Base-by-base conservation (phyloP, 2,888 invertebrate species). In the Eristalis pertinax region DNA sequence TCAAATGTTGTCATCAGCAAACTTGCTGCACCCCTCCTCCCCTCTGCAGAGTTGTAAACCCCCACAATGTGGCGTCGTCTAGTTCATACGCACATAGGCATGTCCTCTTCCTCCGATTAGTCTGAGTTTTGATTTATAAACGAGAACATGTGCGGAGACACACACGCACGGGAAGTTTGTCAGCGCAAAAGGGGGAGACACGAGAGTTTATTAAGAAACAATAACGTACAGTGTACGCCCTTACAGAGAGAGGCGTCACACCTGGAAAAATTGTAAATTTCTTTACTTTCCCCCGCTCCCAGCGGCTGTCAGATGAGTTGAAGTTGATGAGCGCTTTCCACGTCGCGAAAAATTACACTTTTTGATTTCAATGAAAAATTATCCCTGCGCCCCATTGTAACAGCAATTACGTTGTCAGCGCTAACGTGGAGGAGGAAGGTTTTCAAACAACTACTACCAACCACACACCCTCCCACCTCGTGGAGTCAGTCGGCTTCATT, bases 341-440 rank as follows among this genome's bases (percentile, higher is more conserved):
- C 68, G 69, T 77, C 56, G 38, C 22, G 58, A 19, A 29, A 70
- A 78, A 78, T 70, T 70, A 43, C 50, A 77, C n/a, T 69, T 69
- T 77, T 77, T 63, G 24, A 63, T 69, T 77, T 70, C 77, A 62
- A 77, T 58, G 56, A 63, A 41, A 78, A 64, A 64, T 74, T 50
- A 64, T 74, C 35, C 50, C 56, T 19, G 7, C 29, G n/a, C n/a
- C n/a, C n/a, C n/a, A n/a, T n/a, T n/a, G n/a, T n/a, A n/a, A 19
- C 32, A 75, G 38, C 60, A 68, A 69, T 63, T 62, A 77, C 62
- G 24, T 69, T 77, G 35, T 69, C 77, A 69, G 58, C 19, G 38
- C 10, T 56, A 64, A 56, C 56, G n/a, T 65, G 35, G 58, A 65
- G 38, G 29, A 35, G 24, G 73, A n/a, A 63, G 24, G 13, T n/a